Evolutionary conservation across 1,140 invertebrate genomes (phyloP), one percentile per base, ranked within the genome.

Genomic region (Zaprionus vittiger): DNA sequence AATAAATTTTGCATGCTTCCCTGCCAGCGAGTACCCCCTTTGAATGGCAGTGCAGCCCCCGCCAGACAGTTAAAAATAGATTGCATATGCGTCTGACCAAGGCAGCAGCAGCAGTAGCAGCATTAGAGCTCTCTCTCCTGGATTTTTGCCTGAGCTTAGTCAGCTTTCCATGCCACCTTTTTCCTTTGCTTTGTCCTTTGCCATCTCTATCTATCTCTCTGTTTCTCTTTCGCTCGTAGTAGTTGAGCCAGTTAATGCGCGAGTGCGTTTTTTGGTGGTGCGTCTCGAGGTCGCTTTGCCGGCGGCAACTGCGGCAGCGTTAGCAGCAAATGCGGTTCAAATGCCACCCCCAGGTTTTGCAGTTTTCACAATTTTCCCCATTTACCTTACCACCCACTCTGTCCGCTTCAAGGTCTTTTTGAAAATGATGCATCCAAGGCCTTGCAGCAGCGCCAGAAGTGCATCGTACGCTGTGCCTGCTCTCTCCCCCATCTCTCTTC

Each of bases 31-130:
- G n/a, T 5, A n/a, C 24, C 54, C 14, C 1, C 38, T 28, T 31
- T 20, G 44, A 12, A 24, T 28, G 31, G 38, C 31, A 11, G 9
- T 59, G 61, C 17, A 59, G 70, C 67, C 59, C 34, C 52, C 22
- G 59, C 76, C 79, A 85, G 82, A 85, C 82, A 85, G 82, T 81
- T 85, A 81, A 70, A 85, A 85, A 85, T 85, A 85, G 83, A 85
- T 74, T 79, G 80, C 80, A 83, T 66, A 66, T 54, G 41, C 68
- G 80, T 83, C 76, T 83, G 76, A 83, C 80, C 80, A 61, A 65
- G 20, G 31, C 44, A 52, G 44, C 17, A 15, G 17, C 66, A 28
- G 38, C 66, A 34, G 44, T 52, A 62, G 38, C 66, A 44, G 44
- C 67, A 57, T 75, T 70, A 69, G 72, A 9, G n/a, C 73, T 59